phyloP scores from a whole-genome alignment of 2,113 vertebrate genomes.

The Varanus salvator region DNA sequence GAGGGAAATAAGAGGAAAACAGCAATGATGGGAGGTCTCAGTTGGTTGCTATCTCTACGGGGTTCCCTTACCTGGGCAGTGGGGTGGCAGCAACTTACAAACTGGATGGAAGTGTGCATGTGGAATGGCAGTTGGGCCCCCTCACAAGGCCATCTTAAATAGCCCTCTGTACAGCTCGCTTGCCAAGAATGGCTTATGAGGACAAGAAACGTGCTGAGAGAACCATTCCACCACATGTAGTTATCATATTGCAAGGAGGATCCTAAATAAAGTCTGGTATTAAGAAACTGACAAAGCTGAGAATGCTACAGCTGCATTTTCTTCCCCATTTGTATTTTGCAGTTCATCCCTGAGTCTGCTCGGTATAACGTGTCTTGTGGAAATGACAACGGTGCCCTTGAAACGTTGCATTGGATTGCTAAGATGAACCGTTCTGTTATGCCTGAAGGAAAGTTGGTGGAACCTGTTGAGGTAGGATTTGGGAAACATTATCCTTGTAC shows the following conservation, averaged over 20 bases:
- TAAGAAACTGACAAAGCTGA: background rate
- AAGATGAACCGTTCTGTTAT: conserved; percentile 79
- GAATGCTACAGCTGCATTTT: background rate
- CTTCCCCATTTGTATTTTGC: background rate
- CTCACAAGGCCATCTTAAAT: too few species aligned
- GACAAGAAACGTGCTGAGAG: background rate
- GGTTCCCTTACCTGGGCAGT: too few species aligned
- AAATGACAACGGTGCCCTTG: conserved; percentile 77
- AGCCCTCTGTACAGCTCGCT: background rate
- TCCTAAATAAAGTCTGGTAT: background rate
- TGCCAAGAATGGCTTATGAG: background rate
- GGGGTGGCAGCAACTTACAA: too few species aligned
- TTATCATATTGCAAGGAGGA: background rate
- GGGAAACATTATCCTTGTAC: background rate
- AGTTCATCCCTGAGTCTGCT: conserved; percentile 95
- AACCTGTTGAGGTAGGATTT: conserved; percentile 77
- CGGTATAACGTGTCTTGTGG: conserved; percentile 88
- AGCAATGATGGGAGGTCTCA: too few species aligned
- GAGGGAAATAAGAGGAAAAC: too few species aligned
- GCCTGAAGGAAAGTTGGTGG: conserved; percentile 84
- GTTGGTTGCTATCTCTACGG: too few species aligned
- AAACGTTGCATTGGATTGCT: conserved; percentile 85
- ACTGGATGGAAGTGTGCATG: too few species aligned
- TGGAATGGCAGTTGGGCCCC: too few species aligned
- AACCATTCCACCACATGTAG: background rate